These are phyloP conservation scores for Sialis lutaria DNA, from an alignment of 2,888 invertebrate species.

Conservation along the genomic window DNA sequence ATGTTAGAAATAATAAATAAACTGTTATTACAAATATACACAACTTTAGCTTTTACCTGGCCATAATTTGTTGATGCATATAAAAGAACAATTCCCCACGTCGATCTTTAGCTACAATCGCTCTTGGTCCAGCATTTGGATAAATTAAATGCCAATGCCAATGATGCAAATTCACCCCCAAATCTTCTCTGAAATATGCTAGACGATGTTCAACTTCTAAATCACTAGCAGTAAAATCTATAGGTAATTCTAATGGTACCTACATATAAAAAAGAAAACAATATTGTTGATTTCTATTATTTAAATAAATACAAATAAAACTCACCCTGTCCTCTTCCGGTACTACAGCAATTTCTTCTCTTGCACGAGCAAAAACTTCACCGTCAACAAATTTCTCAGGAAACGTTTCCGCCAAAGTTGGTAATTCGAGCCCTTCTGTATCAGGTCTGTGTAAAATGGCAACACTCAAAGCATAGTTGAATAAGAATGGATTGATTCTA, in stretches of 20 bases:
- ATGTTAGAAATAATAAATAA: neutral
- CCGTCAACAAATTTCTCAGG: conserved; percentile 71
- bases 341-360: conserved; percentile 48
- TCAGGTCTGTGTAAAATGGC: conserved; percentile 56
- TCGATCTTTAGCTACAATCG: conserved; percentile 55
- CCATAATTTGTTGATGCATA: conserved; percentile 54
- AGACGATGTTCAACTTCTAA: conserved; percentile 61
- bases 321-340: conserved; percentile 42
- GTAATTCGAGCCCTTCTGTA: conserved; percentile 49
- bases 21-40: neutral
- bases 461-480: conserved; percentile 62
- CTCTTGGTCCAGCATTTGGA: conserved; percentile 45
- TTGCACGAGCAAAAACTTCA: conserved; percentile 46
- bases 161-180: conserved; percentile 73
- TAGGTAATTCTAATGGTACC: conserved; percentile 50
- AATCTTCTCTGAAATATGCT: conserved; percentile 72
- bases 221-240: conserved; percentile 57
- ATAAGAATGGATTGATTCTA: conserved; percentile 61
- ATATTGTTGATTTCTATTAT: neutral
- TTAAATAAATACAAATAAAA: no score
- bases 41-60: conserved; percentile 22
- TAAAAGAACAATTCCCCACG: conserved; percentile 67
- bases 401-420: conserved; percentile 59
- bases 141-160: conserved; percentile 89
- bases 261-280: conserved; percentile 16